phyloP scores from a whole-genome alignment of 1,140 invertebrate genomes.

The Trichoplusia ni region DNA sequence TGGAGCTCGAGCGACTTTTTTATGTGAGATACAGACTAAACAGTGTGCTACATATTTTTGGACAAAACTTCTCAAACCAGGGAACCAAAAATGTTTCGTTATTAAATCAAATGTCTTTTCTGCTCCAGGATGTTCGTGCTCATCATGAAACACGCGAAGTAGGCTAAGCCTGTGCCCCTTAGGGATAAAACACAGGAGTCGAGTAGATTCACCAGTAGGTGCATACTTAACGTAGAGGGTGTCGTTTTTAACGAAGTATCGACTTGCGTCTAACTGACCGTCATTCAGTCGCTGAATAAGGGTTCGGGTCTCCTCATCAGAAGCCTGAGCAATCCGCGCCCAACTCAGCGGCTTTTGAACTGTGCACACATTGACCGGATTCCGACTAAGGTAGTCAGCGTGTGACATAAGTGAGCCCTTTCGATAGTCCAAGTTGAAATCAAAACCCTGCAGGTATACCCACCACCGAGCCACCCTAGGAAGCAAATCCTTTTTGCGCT shows the following conservation, averaged over 20 bases:
- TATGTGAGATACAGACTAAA: conserved; percentile 25
- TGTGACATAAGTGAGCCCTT: conserved; percentile 19
- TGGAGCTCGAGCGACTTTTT: conserved; percentile 25
- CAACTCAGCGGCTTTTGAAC: conserved; percentile 19
- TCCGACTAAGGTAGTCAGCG: conserved; percentile 35
- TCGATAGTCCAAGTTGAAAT: conserved; percentile 11
- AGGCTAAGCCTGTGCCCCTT: conserved; percentile 38
- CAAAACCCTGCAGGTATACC: conserved; percentile 28
- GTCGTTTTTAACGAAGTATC: neutral
- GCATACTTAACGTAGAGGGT: neutral
- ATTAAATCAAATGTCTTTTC: conserved; percentile 41
- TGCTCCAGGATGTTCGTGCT: conserved; percentile 37
- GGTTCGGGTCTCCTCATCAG: conserved; percentile 22
- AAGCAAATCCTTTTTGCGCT: conserved; percentile 48
- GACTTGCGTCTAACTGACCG: conserved; percentile 13
- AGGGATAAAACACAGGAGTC: conserved; percentile 20
- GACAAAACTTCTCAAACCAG: conserved; percentile 32
- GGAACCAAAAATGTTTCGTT: conserved; percentile 48
- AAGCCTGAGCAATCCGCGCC: conserved; percentile 29
- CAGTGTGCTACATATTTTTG: conserved; percentile 37
- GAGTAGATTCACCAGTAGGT: conserved; percentile 3
- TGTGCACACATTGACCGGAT: conserved; percentile 6
- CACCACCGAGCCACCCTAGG: conserved; percentile 27
- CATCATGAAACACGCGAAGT: conserved; percentile 42
- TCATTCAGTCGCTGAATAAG: conserved; percentile 15